Conservation (phyloP, 1,140 invertebrate species). For the Spodoptera frugiperda region DNA sequence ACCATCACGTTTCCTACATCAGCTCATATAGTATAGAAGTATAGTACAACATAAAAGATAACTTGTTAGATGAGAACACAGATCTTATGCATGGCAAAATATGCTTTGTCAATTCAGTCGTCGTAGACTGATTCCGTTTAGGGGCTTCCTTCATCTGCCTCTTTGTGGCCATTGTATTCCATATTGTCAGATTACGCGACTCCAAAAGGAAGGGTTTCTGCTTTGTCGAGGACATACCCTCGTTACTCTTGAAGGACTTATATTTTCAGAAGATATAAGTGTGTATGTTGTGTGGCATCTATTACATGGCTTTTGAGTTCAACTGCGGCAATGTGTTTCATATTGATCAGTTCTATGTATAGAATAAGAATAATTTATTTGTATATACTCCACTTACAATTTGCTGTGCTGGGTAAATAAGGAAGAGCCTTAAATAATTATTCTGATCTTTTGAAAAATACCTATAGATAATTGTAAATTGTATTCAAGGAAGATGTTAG, state of each 20-base stretch:
- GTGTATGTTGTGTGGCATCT: background rate
- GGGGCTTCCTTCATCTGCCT: slow-evolving; percentile 16
- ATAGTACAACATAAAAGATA: background rate
- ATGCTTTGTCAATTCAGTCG: slow-evolving; percentile 30
- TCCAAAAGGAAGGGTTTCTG: slow-evolving; percentile 30
- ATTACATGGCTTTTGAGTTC: background rate
- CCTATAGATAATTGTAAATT: no score
- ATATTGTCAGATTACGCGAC: slow-evolving; percentile 35
- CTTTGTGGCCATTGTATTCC: slow-evolving; percentile 27
- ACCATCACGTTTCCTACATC: no score
- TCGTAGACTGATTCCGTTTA: slow-evolving; percentile 30
- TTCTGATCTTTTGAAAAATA: no score
- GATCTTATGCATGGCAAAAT: slow-evolving; percentile 11
- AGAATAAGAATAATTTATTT: no score
- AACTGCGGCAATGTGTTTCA: no score
- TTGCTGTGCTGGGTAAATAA: no score
- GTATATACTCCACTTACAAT: no score
- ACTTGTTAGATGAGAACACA: background rate
- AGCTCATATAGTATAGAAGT: background rate
- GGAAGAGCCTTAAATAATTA: no score
- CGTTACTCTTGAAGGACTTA: slow-evolving; percentile 12
- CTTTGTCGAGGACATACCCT: slow-evolving; percentile 25
- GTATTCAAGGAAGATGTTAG: no score
- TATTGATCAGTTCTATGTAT: no score
- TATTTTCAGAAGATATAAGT: background rate